Conservation (phyloP, 2,888 invertebrate species). For the Ennomos erosarius region DNA sequence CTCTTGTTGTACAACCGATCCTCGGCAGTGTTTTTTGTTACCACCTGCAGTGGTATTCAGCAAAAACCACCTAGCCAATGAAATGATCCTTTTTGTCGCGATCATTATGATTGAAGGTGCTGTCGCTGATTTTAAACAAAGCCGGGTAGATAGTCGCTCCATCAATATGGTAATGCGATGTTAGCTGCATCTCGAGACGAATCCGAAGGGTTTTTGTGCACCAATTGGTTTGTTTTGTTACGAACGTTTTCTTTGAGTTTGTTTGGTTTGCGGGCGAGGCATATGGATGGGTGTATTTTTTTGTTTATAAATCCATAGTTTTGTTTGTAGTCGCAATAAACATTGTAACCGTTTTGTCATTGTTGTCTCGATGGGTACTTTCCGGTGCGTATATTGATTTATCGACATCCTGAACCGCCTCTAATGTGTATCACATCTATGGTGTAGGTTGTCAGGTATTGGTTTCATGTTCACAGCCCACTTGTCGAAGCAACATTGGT, state of each 20-base stretch:
- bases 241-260: conserved; percentile 73
- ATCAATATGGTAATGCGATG: conserved; percentile 81
- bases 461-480: conserved; percentile 56
- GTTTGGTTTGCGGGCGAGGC: conserved; percentile 71
- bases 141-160: conserved; percentile 73
- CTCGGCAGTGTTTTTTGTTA: conserved; percentile 56
- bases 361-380: conserved; percentile 44
- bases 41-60: conserved; percentile 69
- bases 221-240: conserved; percentile 82
- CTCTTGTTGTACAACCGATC: conserved; percentile 35
- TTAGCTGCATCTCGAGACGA: conserved; percentile 63
- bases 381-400: conserved; percentile 47
- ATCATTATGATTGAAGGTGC: conserved; percentile 80
- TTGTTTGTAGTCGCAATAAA: conserved; percentile 43
- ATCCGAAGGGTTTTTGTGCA: conserved; percentile 71
- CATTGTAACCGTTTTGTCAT: conserved; percentile 42
- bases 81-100: conserved; percentile 69
- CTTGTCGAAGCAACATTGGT: conserved; percentile 55
- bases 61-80: conserved; percentile 66
- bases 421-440: conserved; percentile 52
- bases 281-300: conserved; percentile 57
- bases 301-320: conserved; percentile 37
- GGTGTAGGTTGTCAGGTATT: conserved; percentile 51
- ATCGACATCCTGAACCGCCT: conserved; percentile 56
- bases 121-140: conserved; percentile 85